phyloP scores from a whole-genome alignment of 2,888 invertebrate species.

The Daptonema setosum region DNA sequence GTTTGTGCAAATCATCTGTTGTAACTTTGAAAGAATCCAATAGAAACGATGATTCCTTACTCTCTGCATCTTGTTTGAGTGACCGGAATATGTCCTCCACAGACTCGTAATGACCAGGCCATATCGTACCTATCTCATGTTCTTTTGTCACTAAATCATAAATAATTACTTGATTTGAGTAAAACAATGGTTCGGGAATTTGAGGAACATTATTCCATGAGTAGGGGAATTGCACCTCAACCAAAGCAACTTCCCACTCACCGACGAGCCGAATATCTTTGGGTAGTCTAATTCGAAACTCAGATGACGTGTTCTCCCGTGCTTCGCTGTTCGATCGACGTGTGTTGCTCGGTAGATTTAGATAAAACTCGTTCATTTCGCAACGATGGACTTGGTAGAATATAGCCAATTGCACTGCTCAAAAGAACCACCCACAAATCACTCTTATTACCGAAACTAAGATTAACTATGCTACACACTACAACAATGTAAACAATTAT shows the following conservation, averaged over 20 bases:
- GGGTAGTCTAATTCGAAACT: background rate
- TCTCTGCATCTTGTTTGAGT: background rate
- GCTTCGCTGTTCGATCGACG: background rate
- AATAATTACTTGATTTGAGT: no score
- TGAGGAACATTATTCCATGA: background rate
- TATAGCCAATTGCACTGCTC: background rate
- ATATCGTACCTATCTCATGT: no score
- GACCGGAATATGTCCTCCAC: background rate
- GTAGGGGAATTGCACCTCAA: background rate
- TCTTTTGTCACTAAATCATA: no score
- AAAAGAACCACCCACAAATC: background rate
- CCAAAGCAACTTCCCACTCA: constrained; percentile 3
- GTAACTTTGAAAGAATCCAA: no score
- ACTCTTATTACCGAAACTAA: background rate
- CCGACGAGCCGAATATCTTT: background rate
- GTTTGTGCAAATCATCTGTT: background rate
- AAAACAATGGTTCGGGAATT: no score
- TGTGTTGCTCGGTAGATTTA: constrained; percentile 5
- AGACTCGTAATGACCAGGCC: background rate
- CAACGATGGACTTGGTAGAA: background rate
- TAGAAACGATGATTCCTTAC: no score
- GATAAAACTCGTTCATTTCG: no score
- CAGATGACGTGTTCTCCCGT: background rate
- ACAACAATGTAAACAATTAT: background rate
- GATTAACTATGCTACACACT: background rate